phyloP scores from a whole-genome alignment of 2,888 invertebrate genomes.

The Ornithoptera priamus region DNA sequence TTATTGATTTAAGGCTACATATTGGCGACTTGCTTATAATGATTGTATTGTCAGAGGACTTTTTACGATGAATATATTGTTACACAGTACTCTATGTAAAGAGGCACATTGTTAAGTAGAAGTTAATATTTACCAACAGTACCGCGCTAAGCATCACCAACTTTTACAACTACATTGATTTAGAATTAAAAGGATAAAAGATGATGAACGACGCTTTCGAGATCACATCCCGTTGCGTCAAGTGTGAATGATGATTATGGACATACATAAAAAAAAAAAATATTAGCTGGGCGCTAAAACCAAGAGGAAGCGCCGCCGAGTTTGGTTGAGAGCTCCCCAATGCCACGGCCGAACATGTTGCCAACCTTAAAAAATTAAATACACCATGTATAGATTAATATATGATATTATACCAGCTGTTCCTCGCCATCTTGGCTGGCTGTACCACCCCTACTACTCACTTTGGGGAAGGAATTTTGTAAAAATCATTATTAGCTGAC shows the following conservation, averaged over 20 bases:
- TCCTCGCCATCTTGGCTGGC: too few relatives aligned
- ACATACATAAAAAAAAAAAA: not conserved
- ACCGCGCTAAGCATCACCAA: slow-evolving; percentile 22
- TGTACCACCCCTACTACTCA: too few relatives aligned
- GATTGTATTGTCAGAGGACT: slow-evolving; percentile 26
- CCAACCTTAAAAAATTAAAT: slow-evolving; percentile 82
- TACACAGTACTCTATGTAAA: slow-evolving; percentile 17
- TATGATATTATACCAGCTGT: too few relatives aligned
- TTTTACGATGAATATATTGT: slow-evolving; percentile 16
- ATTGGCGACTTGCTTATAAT: slow-evolving; percentile 5
- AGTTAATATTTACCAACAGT: slow-evolving; percentile 10
- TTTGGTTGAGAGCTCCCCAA: slow-evolving; percentile 94
- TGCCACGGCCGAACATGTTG: slow-evolving; percentile 93
- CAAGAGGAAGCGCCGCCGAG: slow-evolving; percentile 91
- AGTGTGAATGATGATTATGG: slow-evolving; percentile 36
- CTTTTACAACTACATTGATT: slow-evolving; percentile 7
- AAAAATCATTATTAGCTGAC: too few relatives aligned
- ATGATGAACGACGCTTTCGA: slow-evolving; percentile 1
- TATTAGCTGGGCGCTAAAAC: slow-evolving; percentile 81
- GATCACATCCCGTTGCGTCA: slow-evolving; percentile 53
- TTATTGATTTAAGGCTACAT: not conserved
- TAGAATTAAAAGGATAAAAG: not conserved
- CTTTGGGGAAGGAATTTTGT: too few relatives aligned
- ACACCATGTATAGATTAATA: too few relatives aligned
- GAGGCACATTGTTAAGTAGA: slow-evolving; percentile 27